Base-by-base conservation (phyloP, 2,797 vertebrate species). In the Smutsia gigantea region DNA sequence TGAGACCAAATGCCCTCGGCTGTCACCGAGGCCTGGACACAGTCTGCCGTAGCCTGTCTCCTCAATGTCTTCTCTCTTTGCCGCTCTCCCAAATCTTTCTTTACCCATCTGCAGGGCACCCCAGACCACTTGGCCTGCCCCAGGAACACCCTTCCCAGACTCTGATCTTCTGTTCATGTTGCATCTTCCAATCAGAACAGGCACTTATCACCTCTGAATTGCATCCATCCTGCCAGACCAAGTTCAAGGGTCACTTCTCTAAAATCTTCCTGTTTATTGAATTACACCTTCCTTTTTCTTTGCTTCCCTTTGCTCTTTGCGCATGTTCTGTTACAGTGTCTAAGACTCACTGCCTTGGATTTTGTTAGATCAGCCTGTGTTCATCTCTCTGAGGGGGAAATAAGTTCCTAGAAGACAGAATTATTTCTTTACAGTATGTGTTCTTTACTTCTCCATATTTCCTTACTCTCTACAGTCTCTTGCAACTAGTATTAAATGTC, bases 41-140 rank as follows among this genome's bases (percentile, higher is more conserved):
- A 19, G 17, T 34, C 49, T 71, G 63, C n/a, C 27, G 23, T 0
- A 14, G 12, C 63, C 39, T 31, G 31, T 46, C 29, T 59, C 10
- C 55, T 86, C 46, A 10, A 0, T 53, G 13, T 75, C 46, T 63
- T 72, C 69, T 83, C 46, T 13, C 37, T 51, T 25, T 93, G n/a
- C 63, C 34, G 10, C 29, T 37, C 74, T 82, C 83, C 42, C 42
- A 68, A 0, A 39, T 19, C 61, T 82, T 11, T 74, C 6, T 66
- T 79, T 46, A 15, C n/a, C 37, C 10, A 5, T 8, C 51, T 18
- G 21, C 68, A 31, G 27, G 69, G 37, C 55, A 25, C 9, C 25
- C 2, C 1, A 29, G 64, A 63, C 4, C 23, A 4, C 53, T 25
- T 3, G 0, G 42, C 15, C 1, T 34, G 63, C 42, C 42, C 29